Percentiles rank a stretch among this genome's conserved stretches.
Evolutionary conservation across 30 jellyfish, hydroid and myxozoan genomes (phyloP).

Genomic region (Cassiopea xamachana): DNA sequence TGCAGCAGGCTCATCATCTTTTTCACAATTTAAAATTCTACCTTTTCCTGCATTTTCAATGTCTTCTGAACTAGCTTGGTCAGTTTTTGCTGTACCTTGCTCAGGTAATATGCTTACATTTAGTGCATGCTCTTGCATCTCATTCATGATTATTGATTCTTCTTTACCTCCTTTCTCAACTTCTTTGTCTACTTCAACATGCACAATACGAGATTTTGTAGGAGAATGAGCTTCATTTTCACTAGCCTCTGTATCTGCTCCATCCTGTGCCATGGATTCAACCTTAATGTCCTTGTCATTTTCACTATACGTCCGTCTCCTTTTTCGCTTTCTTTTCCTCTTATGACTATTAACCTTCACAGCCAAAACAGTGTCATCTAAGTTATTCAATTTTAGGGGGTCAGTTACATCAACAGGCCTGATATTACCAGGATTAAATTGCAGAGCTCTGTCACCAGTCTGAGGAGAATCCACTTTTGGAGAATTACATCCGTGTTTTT

Average conservation of each 20-base stretch:
- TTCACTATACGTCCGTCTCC: slow-evolving; percentile 65
- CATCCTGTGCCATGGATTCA: slow-evolving; percentile 28
- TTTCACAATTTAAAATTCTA: background rate
- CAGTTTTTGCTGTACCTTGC: background rate
- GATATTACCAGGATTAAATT: slow-evolving; percentile 73
- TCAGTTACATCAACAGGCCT: slow-evolving; percentile 87
- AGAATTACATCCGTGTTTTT: slow-evolving; percentile 56
- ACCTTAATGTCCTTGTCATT: slow-evolving; percentile 42
- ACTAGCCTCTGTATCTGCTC: slow-evolving; percentile 53
- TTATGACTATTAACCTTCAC: slow-evolving; percentile 72
- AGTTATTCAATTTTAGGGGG: slow-evolving; percentile 80
- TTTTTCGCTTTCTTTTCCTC: slow-evolving; percentile 71
- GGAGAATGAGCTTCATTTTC: slow-evolving; percentile 47
- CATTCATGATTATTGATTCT: background rate
- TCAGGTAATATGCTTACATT: background rate
- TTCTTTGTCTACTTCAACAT: background rate
- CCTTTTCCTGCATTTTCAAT: background rate
- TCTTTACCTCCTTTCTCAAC: background rate
- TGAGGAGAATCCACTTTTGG: slow-evolving; percentile 83
- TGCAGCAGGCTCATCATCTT: background rate
- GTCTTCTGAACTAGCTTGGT: background rate
- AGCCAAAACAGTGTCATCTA: slow-evolving; percentile 75
- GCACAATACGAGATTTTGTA: background rate
- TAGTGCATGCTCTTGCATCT: background rate
- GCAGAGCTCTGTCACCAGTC: slow-evolving; percentile 56